Base-by-base conservation (phyloP, 2,113 vertebrate species). In the Saimiri boliviensis region DNA sequence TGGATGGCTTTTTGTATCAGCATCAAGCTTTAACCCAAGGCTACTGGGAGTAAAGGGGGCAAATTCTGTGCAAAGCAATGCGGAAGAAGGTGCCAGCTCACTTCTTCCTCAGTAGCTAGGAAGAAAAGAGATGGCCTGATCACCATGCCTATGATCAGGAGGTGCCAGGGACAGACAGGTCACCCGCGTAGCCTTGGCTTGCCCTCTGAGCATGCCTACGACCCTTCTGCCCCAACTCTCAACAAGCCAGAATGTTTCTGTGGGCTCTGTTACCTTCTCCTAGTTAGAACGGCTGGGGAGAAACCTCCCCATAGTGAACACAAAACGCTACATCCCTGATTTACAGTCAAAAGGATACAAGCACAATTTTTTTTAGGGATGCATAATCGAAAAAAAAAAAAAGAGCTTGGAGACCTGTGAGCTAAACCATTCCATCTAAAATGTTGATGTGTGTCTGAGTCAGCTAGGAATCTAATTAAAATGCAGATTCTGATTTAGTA, bases 21-120 rank as follows among this genome's bases (percentile, higher is more conserved):
- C 70, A 97, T 97, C 58, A 90, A 93, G 82, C 37, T 86, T 73
- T 42, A 60, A 49, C 47, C 10, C n/a, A 63, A 32, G 32, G 42
- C 19, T 58, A 96, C 82, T 84, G 80, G 84, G 77, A 93, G 32
- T 17, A n/a, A 47, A 86, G 42, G 58, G 8, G 97, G 9, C 25
- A 32, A 42, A 17, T 25, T 82, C 81, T 17, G 27, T 27, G n/a
- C 13, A 19, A 45, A 52, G 21, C 19, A 49, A 4, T 54, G 27
- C 8, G 4, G 42, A 49, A 92, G 35, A 58, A 80, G 20, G 12
- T 23, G 27, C 7, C 54, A 11, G 6, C 47, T 56, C 1, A 16
- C 13, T 60, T 74, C 27, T 56, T 8, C 27, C 74, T 70, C 56
- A 35, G 5, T 30, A 70, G n/a, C 66, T n/a, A 35, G 35, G 58